A percentile compares a stretch with the other conserved stretches of the same genome.
These are phyloP conservation scores for Planococcus citri DNA, from an alignment of 1,140 invertebrate genomes.

Conservation along the genomic window DNA sequence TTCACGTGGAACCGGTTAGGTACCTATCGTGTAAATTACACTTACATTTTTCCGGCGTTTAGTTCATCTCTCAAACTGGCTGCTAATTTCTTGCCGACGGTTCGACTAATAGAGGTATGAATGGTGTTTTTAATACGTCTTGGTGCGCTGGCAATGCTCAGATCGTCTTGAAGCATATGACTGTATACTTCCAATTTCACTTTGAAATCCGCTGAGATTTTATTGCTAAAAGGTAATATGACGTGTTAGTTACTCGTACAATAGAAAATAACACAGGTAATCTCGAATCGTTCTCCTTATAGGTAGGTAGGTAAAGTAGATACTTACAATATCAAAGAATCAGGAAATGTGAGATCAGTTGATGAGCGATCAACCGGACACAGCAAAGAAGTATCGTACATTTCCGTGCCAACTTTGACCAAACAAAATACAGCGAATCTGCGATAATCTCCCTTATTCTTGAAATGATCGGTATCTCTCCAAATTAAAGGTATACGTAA, in stretches of 20 bases:
- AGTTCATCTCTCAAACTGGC: constrained; percentile 42
- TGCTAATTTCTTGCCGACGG: constrained; percentile 50
- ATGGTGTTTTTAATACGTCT: constrained; percentile 53
- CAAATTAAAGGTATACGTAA: constrained; percentile 57
- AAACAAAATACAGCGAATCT: constrained; percentile 59
- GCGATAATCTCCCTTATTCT: constrained; percentile 57
- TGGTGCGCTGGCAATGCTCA: constrained; percentile 53
- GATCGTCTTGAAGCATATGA: constrained; percentile 52
- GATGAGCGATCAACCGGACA: constrained; percentile 52
- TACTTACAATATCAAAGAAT: constrained; percentile 55
- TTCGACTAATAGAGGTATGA: constrained; percentile 53
- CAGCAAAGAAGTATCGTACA: constrained; percentile 53
- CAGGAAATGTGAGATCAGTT: constrained; percentile 57
- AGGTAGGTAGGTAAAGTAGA: no score
- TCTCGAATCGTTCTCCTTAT: not conserved
- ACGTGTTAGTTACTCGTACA: not conserved
- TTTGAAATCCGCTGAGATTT: constrained; percentile 49
- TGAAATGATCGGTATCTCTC: constrained; percentile 59
- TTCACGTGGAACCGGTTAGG: no score
- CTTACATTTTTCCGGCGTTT: constrained; percentile 39
- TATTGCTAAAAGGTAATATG: constrained; percentile 39
- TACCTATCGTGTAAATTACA: no score
- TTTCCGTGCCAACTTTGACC: constrained; percentile 50
- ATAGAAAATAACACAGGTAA: no score
- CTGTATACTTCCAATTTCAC: constrained; percentile 54